These are phyloP conservation scores for Apamea sordens DNA, from an alignment of 2,888 invertebrate genomes.

Conservation along the genomic window DNA sequence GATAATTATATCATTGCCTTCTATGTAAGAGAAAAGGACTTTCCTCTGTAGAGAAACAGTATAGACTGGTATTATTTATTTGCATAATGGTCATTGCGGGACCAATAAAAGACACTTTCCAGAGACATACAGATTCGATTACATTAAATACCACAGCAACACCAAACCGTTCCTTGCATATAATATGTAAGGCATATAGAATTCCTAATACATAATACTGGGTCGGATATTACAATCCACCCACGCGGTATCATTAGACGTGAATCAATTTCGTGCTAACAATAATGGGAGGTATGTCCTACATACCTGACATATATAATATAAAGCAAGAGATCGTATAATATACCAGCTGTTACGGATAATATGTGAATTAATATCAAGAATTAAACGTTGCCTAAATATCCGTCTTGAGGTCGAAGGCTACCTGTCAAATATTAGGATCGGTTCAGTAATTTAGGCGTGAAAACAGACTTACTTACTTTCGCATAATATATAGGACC, in stretches of 20 bases:
- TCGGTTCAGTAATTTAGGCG: neutral
- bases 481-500: too few relatives aligned
- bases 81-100: too few relatives aligned
- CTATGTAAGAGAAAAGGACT: neutral
- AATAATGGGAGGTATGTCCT: slow-evolving; percentile 9
- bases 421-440: neutral
- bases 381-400: neutral
- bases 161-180: slow-evolving; percentile 12
- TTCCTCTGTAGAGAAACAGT: too few relatives aligned
- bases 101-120: too few relatives aligned
- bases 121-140: slow-evolving; percentile 9
- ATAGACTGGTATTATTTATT: too few relatives aligned
- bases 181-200: slow-evolving; percentile 30
- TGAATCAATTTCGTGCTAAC: slow-evolving; percentile 49
- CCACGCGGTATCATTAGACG: slow-evolving; percentile 47
- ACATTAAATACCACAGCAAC: slow-evolving; percentile 29
- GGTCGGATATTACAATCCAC: slow-evolving; percentile 51
- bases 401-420: too few relatives aligned
- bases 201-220: slow-evolving; percentile 41
- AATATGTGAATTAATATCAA: neutral
- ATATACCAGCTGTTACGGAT: neutral
- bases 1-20: neutral
- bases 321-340: neutral
- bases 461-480: neutral
- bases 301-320: neutral